Evolutionary conservation across 2,797 vertebrate genomes (phyloP), one percentile per base, ranked within the genome.

Genomic region (Lepus oiostolus): DNA sequence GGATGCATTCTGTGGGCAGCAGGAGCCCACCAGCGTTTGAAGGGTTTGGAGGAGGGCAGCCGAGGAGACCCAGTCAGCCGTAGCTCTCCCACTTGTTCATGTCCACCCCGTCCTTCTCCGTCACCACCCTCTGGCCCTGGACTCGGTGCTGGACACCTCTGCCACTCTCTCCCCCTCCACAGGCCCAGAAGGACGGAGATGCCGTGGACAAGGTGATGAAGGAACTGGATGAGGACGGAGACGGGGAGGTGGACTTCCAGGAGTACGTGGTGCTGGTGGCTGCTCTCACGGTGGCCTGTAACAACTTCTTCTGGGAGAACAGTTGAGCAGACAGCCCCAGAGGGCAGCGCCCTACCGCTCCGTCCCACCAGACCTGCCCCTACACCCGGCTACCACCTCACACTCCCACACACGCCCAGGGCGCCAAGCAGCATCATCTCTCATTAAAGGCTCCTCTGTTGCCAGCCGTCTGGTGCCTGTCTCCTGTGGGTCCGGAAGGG

Each of bases 181-280:
- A 99, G 99, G 92, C 87, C 30, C 98, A 98, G 96, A 99, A 98
- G 83, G 99, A 99, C 75, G 83, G 98, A 0, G 71, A 93, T 0
- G 97, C 98, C 0, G 99, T 99, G 47, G 99, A 99, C 93, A 99
- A 99, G 97, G 99, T 99, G 32, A 99, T 99, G 99, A 96, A 91
- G 1, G 99, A 99, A 83, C 97, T 99, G 97, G 99, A 99, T 58
- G 99, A 99, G 75, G 99, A 99, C 3, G 96, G 98, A 1, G 99
- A 99, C 0, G 99, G 99, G 0, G 98, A 99, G 76, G 99, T 99
- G 95, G 99, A 99, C 97, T 99, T 99, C 97, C 98, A 99, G 97
- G 99, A 99, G 97, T 99, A 99, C 28, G 99, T 99, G n/a, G 96
- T 99, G 54, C 97, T 99, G 96, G 99, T 99, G 47, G 99, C 98